Base-by-base conservation (phyloP, 1,140 invertebrate species). In the Cydia pomonella region DNA sequence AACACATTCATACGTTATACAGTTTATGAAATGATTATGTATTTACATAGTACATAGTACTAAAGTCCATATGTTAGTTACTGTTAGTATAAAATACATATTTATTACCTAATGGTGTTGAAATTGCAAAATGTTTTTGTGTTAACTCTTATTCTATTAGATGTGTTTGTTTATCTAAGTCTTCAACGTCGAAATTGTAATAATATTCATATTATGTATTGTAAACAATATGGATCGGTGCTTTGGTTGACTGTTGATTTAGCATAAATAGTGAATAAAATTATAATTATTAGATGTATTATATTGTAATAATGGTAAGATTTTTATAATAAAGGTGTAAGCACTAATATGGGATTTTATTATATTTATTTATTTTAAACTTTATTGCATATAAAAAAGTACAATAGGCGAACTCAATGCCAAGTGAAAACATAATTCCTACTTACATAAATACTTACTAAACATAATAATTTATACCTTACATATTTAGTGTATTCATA, bases 221-320 rank as follows among this genome's bases (percentile, higher is more conserved):
- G 16, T 18, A 69, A 69, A 69, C 29, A 74, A 78, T 80, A 87
- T 82, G 84, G 84, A 84, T 88, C 85, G 86, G 86, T 89, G 87
- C 86, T 89, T 89, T 82, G 78, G 86, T 87, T 87, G 85, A 87
- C 86, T 87, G 85, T 87, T 83, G 72, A 74, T 85, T 84, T 82
- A 80, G 82, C 63, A 64, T 81, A 74, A 50, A 81, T 74, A 69
- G 29, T 59, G 16, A 10, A 66, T 29, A 66, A 66, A 18, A 3
- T 33, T 18, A 69, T 27, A 33, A 66, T 69, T 16, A 41, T 38
- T 69, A 69, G 29, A 69, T 41, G 64, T 73, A 79, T 73, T 76
- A 69, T 76, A 74, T 74, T 72, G 66, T 75, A 80, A 80, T 75
- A 80, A 73, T 73, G 53, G 73, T 69, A 73, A 69, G 63, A 69